phyloP scores from a whole-genome alignment of 2,888 invertebrate genomes.

The Drosophila koepferae region DNA sequence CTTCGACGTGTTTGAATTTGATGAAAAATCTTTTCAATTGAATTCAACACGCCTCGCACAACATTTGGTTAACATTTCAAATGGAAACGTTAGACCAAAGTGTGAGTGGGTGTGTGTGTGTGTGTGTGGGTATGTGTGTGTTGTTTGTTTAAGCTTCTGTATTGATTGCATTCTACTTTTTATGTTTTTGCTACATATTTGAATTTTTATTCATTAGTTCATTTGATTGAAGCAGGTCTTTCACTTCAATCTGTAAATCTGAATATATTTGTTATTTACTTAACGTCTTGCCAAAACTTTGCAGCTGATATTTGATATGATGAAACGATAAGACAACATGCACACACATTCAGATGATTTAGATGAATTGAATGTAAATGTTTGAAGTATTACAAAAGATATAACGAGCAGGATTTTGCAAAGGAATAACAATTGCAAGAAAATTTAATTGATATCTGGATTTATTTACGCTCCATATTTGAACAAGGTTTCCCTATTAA shows the following conservation, averaged over 20 bases:
- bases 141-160: slow-evolving; percentile 54
- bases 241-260: slow-evolving; percentile 19
- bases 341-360: background rate
- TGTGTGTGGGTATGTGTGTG: slow-evolving; percentile 9
- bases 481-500: too few relatives aligned
- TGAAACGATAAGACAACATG: slow-evolving; percentile 15
- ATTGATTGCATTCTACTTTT: slow-evolving; percentile 68
- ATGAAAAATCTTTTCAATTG: slow-evolving; percentile 71
- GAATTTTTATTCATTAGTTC: slow-evolving; percentile 64
- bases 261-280: slow-evolving; percentile 25
- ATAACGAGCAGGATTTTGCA: too few relatives aligned
- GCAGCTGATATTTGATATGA: slow-evolving; percentile 24
- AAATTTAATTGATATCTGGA: background rate
- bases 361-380: background rate
- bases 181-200: slow-evolving; percentile 40
- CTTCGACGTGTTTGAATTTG: slow-evolving; percentile 59
- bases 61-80: slow-evolving; percentile 62
- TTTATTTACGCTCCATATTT: background rate
- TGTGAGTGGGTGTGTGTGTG: slow-evolving; percentile 12
- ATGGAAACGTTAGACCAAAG: slow-evolving; percentile 36
- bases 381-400: background rate
- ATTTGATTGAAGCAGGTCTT: slow-evolving; percentile 46
- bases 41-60: slow-evolving; percentile 53
- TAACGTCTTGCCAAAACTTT: slow-evolving; percentile 19
- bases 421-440: too few relatives aligned